Evolutionary conservation across 1,140 invertebrate species (phyloP), one percentile per base, ranked within the genome.

Genomic region (Drosophila baimaii): DNA sequence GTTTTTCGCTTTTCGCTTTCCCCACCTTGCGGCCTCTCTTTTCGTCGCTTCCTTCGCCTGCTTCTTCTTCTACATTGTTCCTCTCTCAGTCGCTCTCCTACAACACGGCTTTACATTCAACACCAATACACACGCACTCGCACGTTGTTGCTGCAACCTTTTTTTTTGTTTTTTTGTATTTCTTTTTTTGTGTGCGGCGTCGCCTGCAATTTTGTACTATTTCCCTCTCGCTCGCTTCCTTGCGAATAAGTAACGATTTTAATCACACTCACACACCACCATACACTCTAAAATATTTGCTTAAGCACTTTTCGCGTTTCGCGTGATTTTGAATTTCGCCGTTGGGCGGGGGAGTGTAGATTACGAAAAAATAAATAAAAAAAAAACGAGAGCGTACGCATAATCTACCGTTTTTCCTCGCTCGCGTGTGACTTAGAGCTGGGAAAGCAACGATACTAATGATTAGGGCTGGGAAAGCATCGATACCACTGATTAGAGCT

Each of bases 331-430:
- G 76, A 70, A 82, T 61, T 58, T 47, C 62, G 61, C 25, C 43
- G 17, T 39, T 58, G 17, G 59, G 59, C 59, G 64, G 61, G 58
- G 68, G 29, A 47, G 73, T 83, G 56, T 64, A 46, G 62, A 63
- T 80, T 86, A 85, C 79, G 82, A 86, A 86, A 86, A 80, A 84
- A 85, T 72, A 79, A 81, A 86, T 81, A 72, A 81, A 85, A 83
- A 85, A 86, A 81, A 75, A 65, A 63, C 17, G 46, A 33, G 56
- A 68, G 65, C 76, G 68, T 77, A 78, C 75, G 73, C 75, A 77
- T 77, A 78, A 49, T 78, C 56, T 59, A 52, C 54, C 51, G 46
- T 73, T 58, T 61, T 59, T 59, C 56, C 39, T 66, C 57, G 58
- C 46, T 57, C 37, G 51, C 27, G 56, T 64, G 25, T 15, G 21